Evolutionary conservation across 2,888 invertebrate species (phyloP), one percentile per base, ranked within the genome.

Genomic region (Aelia acuminata): DNA sequence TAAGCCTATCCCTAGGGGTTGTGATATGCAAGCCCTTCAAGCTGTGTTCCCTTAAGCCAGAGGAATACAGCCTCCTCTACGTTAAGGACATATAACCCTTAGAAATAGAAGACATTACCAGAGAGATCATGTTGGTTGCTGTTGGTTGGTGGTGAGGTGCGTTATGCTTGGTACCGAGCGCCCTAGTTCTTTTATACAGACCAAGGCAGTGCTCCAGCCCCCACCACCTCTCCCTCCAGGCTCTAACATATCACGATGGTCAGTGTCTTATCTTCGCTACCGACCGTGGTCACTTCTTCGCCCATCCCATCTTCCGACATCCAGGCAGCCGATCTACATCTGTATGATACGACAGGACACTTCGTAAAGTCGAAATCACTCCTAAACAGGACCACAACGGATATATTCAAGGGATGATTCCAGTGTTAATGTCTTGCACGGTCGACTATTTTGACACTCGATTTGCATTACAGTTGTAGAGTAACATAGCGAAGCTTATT

Each of bases 111-210:
- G n/a, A 4, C 43, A n/a, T 80, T 80, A 80, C 80, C 80, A 31
- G 26, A 53, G 85, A 85, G 31, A 53, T 57, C 57, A 57, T 84
- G 48, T 39, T 84, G 43, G 84, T 50, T 53, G 49, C 31, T 53
- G 85, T 39, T 85, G 57, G 84, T 84, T 48, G 47, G 35, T 35
- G 48, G 84, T 48, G 35, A 50, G 49, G 53, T 53, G 85, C 53
- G 49, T 85, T 50, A 85, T 85, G 53, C 85, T 39, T 50, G 31
- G 5, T 13, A 26, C 31, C 26, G 39, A 18, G 35, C 57, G 85
- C 57, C 50, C 50, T 53, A 53, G 85, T 53, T 85, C 85, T 85
- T 85, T 53, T 85, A 85, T 85, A 85, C 85, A 53, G 53, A n/a
- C 35, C 35, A 39, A 53, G 53, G 53, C 39, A 35, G 85, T 39